Percentiles rank a stretch among this genome's conserved stretches.
Evolutionary conservation across 2,113 vertebrate species (phyloP).

Genomic region (Catagonus wagneri): DNA sequence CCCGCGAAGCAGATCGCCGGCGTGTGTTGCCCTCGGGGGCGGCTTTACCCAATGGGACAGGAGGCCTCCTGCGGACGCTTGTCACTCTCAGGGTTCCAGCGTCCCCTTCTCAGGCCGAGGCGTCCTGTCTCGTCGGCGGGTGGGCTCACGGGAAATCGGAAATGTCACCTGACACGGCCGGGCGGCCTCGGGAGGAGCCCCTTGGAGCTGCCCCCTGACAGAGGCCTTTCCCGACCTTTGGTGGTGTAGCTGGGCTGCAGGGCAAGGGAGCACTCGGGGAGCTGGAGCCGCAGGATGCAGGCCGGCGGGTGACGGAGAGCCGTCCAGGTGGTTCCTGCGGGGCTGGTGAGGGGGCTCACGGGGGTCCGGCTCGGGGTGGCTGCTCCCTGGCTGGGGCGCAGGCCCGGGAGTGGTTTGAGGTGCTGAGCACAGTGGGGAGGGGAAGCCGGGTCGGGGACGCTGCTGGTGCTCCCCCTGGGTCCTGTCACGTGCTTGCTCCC

Average conservation of each 20-base stretch:
- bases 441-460: not conserved
- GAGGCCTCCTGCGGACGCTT: not conserved
- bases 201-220: no score
- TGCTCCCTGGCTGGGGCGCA: no score
- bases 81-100: not conserved
- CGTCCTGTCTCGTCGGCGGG: not conserved
- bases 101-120: not conserved
- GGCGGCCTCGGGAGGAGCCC: not conserved
- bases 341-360: no score
- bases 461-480: not conserved
- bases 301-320: not conserved
- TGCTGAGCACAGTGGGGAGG: not conserved
- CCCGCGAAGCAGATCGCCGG: no score
- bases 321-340: not conserved
- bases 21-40: not conserved
- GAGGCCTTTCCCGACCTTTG: no score
- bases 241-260: no score
- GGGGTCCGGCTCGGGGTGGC: not conserved
- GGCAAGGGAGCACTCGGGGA: not conserved
- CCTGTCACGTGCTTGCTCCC: not conserved
- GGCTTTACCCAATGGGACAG: not conserved
- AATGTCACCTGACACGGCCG: not conserved
- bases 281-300: not conserved
- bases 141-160: not conserved
- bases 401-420: no score